phyloP scores from a whole-genome alignment of 2,888 invertebrate genomes.

The Nymphalis polychloros region DNA sequence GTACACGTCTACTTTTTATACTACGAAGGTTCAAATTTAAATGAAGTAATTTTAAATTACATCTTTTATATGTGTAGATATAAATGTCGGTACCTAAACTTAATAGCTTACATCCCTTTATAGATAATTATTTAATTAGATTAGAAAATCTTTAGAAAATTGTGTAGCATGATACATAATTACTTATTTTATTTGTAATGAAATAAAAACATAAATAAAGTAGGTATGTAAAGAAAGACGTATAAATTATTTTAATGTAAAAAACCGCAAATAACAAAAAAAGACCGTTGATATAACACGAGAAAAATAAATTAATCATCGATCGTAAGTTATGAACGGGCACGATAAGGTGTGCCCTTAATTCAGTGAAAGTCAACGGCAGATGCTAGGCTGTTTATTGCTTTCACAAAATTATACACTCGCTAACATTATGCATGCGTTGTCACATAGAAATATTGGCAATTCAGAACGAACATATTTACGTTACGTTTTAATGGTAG shows the following conservation, averaged over 20 bases:
- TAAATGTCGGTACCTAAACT: too few relatives aligned
- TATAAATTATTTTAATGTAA: neutral
- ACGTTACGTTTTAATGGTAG: conserved; percentile 7
- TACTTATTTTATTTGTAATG: too few relatives aligned
- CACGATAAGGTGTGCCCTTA: conserved; percentile 44
- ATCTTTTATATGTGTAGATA: too few relatives aligned
- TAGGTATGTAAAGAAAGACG: neutral
- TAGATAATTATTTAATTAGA: too few relatives aligned
- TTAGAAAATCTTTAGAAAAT: too few relatives aligned
- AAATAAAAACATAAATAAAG: too few relatives aligned
- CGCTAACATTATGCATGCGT: conserved; percentile 23
- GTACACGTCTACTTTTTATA: too few relatives aligned
- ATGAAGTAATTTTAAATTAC: too few relatives aligned
- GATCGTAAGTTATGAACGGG: conserved; percentile 17
- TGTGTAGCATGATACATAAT: too few relatives aligned
- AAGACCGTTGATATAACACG: neutral
- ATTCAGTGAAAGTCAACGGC: conserved; percentile 44
- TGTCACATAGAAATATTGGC: conserved; percentile 27
- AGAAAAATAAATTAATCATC: neutral
- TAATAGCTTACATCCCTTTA: too few relatives aligned
- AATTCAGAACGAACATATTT: conserved; percentile 4
- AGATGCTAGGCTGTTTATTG: conserved; percentile 40
- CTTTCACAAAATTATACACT: conserved; percentile 39
- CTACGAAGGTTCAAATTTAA: too few relatives aligned
- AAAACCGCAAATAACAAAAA: neutral